Evolutionary conservation across 2,113 vertebrate species (phyloP).

Genomic region (Conger conger): DNA sequence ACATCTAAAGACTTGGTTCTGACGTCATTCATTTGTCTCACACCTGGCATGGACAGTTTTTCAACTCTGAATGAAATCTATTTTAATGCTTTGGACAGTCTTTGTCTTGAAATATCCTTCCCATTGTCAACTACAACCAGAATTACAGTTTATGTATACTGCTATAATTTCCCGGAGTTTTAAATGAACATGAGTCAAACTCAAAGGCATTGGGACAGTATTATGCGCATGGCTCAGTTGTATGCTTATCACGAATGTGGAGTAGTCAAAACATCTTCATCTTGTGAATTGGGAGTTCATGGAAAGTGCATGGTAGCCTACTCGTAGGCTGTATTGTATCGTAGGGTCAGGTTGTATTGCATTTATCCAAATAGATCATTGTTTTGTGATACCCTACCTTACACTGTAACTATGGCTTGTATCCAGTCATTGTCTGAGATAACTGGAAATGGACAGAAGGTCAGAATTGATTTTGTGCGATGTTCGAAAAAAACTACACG

Average conservation of each 20-base stretch:
- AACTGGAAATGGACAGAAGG: background rate
- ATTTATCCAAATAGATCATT: background rate
- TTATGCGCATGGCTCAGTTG: background rate
- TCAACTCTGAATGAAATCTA: background rate
- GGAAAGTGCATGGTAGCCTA: background rate
- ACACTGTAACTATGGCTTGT: too few species aligned
- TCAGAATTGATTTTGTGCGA: too few species aligned
- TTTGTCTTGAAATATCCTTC: background rate
- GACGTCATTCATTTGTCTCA: constrained; percentile 64
- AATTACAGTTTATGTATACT: background rate
- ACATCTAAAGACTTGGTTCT: constrained; percentile 53
- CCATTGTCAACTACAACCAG: background rate
- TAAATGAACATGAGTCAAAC: too few species aligned
- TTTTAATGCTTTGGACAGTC: background rate
- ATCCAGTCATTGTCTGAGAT: too few species aligned
- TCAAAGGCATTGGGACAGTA: background rate
- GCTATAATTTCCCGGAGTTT: too few species aligned
- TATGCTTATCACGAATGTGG: background rate
- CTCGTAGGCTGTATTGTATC: too few species aligned
- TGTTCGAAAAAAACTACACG: too few species aligned
- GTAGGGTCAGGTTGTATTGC: background rate
- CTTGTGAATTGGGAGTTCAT: background rate
- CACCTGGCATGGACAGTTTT: background rate
- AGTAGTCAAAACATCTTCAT: background rate
- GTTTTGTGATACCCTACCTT: background rate